These are phyloP conservation scores for Anthonomus grandis DNA, from an alignment of 1,140 invertebrate genomes.

Conservation along the genomic window DNA sequence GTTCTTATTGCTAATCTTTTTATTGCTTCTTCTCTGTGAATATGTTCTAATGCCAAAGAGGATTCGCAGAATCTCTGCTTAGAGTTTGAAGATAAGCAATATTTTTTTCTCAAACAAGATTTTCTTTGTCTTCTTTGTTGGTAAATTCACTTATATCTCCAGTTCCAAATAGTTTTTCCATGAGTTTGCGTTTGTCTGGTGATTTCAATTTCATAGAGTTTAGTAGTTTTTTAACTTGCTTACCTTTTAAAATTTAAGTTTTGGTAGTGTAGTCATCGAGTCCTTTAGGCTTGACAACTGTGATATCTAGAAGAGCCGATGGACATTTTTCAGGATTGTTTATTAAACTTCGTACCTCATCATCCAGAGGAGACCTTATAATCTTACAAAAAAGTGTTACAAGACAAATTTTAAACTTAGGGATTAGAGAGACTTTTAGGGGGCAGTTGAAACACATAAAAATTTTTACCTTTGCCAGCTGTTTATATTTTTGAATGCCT, in stretches of 20 bases:
- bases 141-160: not conserved
- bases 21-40: too few species aligned
- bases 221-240: slow-evolving; percentile 32
- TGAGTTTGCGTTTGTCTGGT: slow-evolving; percentile 16
- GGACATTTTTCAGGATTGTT: slow-evolving; percentile 31
- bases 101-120: too few species aligned
- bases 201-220: slow-evolving; percentile 28
- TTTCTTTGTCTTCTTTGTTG: not conserved
- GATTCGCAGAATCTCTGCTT: not conserved
- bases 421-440: too few species aligned
- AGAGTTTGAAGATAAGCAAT: not conserved
- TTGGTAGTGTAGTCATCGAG: slow-evolving; percentile 23
- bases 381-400: too few species aligned
- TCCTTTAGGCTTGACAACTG: slow-evolving; percentile 34
- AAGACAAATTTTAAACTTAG: too few species aligned
- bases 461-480: too few species aligned
- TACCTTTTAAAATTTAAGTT: slow-evolving; percentile 30
- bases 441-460: too few species aligned
- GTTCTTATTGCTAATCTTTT: too few species aligned
- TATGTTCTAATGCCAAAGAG: not conserved
- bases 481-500: too few species aligned
- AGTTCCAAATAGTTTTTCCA: slow-evolving; percentile 15
- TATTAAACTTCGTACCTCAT: slow-evolving; percentile 32
- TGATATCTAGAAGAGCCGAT: slow-evolving; percentile 34
- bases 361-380: too few species aligned